phyloP scores from a whole-genome alignment of 2,113 vertebrate species.

The Chaetodon auriga region DNA sequence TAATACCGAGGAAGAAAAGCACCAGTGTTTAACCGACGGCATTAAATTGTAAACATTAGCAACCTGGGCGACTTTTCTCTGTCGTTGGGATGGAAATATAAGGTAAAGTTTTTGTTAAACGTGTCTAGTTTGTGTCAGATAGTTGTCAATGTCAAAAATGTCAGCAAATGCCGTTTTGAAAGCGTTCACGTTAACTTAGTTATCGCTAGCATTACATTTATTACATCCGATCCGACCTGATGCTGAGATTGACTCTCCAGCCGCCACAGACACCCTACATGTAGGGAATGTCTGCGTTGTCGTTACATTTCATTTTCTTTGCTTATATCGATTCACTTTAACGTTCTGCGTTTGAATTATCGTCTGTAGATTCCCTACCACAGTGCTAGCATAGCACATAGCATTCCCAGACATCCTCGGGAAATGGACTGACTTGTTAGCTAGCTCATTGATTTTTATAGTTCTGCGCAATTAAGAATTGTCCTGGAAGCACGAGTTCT shows the following conservation, averaged over 20 bases:
- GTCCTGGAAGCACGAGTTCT: no score
- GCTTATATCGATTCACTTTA: accelerated
- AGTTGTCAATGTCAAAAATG: not conserved
- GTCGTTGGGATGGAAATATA: slow-evolving; percentile 65
- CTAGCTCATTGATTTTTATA: not conserved
- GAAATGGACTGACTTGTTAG: not conserved
- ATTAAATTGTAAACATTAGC: slow-evolving; percentile 69
- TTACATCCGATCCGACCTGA: not conserved
- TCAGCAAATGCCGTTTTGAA: not conserved
- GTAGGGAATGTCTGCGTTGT: no score
- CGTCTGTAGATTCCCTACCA: not conserved
- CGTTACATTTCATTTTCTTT: not conserved
- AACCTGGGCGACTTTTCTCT: slow-evolving; percentile 9
- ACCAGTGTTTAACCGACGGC: slow-evolving; percentile 21
- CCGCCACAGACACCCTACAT: not conserved
- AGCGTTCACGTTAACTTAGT: slow-evolving; percentile 10
- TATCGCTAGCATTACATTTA: slow-evolving; percentile 31
- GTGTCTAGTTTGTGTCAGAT: accelerated
- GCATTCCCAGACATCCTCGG: not conserved
- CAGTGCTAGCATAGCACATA: slow-evolving; percentile 26
- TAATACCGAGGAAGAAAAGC: slow-evolving; percentile 35
- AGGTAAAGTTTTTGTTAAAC: slow-evolving; percentile 51
- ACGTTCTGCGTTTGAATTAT: not conserved
- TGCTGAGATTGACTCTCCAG: slow-evolving; percentile 5
- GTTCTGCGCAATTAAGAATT: not conserved